Base-by-base conservation (phyloP, 2,797 vertebrate species). In the Chaetophractus vellerosus region DNA sequence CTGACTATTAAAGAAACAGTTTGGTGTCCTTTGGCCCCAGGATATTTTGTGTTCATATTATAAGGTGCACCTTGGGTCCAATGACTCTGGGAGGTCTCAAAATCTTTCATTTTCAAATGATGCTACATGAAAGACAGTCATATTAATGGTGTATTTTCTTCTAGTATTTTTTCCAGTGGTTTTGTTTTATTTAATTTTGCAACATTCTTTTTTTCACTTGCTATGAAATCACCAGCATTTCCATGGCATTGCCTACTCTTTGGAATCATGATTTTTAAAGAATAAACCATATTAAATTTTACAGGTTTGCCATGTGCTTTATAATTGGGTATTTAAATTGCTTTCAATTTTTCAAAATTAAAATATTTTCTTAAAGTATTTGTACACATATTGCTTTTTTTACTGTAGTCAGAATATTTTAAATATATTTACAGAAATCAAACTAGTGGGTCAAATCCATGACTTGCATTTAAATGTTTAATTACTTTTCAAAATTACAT, bases 241-340 rank as follows among this genome's bases (percentile, higher is more conserved):
- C 33, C 1, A 59, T 50, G 28, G 52, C 9, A 80, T 59, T 57
- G 24, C 14, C 71, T 75, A 38, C 2, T 83, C 52, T 87, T 66
- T 36, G 7, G 36, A 88, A 79, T 66, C 33, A 41, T 88, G 1
- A 74, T 38, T 87, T 83, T 88, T 81, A 92, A 36, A 28, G 26
- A 90, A 26, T 69, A 80, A 71, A n/a, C 2, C 69, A 55, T 24
- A 69, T 88, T 69, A 72, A n/a, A n/a, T 61, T 87, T 87, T 94
- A 9, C 85, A 23, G 0, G 7, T 68, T 55, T 84, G 15, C 78
- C 68, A 85, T 63, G 15, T 71, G 8, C 71, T 5, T 92, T 89
- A 69, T 50, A 82, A 74, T 38, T 82, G 19, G 0, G 26, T 75
- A 79, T 89, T 78, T 92, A 82, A 92, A 84, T 74, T 61, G 50